phyloP scores from a whole-genome alignment of 2,888 invertebrate species.

The Monopis laevigella region DNA sequence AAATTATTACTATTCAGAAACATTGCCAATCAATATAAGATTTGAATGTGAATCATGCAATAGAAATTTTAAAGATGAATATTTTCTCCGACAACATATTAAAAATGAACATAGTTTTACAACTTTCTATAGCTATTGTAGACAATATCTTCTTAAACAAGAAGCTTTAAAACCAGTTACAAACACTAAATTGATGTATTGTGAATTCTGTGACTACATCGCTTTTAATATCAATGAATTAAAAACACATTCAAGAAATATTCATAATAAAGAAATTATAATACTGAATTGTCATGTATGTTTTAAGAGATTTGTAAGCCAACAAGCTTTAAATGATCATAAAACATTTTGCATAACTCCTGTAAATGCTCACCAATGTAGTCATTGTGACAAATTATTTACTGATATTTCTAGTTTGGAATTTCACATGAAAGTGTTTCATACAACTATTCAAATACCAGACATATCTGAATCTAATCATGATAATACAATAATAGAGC shows the following conservation, averaged over 20 bases:
- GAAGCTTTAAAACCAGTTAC: slow-evolving; percentile 5
- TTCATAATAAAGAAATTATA: slow-evolving; percentile 37
- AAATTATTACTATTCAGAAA: neutral
- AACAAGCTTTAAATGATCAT: slow-evolving; percentile 34
- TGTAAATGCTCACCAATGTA: slow-evolving; percentile 34
- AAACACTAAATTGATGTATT: slow-evolving; percentile 19
- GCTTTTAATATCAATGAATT: slow-evolving; percentile 35
- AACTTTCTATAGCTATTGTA: slow-evolving; percentile 43
- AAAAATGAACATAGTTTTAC: slow-evolving; percentile 41
- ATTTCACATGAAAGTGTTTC: slow-evolving; percentile 44
- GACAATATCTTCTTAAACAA: slow-evolving; percentile 29
- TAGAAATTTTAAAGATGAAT: slow-evolving; percentile 30
- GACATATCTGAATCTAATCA: slow-evolving; percentile 34
- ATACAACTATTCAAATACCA: slow-evolving; percentile 41
- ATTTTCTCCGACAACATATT: slow-evolving; percentile 33
- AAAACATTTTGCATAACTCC: slow-evolving; percentile 40
- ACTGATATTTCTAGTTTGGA: slow-evolving; percentile 43
- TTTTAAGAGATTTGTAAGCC: slow-evolving; percentile 40
- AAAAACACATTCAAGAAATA: slow-evolving; percentile 38
- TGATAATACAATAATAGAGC: slow-evolving; percentile 28
- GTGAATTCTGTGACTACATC: slow-evolving; percentile 34
- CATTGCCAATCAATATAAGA: neutral
- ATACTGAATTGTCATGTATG: slow-evolving; percentile 46
- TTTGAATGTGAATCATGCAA: slow-evolving; percentile 31
- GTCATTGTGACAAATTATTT: slow-evolving; percentile 44